phyloP scores from a whole-genome alignment of 2,888 invertebrate species.

The Cephus runcator region DNA sequence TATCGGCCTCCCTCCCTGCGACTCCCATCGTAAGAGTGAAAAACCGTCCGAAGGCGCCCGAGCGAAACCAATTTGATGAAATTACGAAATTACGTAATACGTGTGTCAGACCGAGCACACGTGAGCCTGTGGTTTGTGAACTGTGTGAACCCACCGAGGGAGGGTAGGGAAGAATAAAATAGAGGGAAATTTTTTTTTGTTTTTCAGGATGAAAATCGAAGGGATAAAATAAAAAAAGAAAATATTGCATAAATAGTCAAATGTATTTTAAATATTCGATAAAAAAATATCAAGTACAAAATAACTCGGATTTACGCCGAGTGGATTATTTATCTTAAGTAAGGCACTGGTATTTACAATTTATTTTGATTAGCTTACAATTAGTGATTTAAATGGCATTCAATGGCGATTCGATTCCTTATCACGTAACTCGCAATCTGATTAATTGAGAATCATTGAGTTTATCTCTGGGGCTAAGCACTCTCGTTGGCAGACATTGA shows the following conservation, averaged over 20 bases:
- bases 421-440: neutral
- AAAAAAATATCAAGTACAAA: conserved; percentile 50
- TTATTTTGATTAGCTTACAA: conserved; percentile 14
- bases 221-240: neutral
- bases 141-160: neutral
- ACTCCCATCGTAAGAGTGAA: conserved; percentile 6
- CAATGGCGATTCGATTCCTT: neutral
- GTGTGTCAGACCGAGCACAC: neutral
- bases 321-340: conserved; percentile 25
- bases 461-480: neutral
- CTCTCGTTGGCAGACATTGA: neutral
- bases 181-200: neutral
- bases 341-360: conserved; percentile 50
- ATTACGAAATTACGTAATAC: conserved; percentile 39
- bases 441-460: neutral
- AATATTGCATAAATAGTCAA: conserved; percentile 48
- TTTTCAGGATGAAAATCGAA: neutral
- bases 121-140: neutral
- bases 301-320: conserved; percentile 40
- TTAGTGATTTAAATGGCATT: neutral
- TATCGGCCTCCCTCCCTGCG: neutral
- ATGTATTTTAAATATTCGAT: conserved; percentile 58
- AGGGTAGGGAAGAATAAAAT: neutral
- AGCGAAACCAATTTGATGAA: conserved; percentile 46
- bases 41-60: conserved; percentile 23